Evolutionary conservation across 2,113 vertebrate genomes (phyloP), one percentile per base, ranked within the genome.

Genomic region (Leucopsar rothschildi): DNA sequence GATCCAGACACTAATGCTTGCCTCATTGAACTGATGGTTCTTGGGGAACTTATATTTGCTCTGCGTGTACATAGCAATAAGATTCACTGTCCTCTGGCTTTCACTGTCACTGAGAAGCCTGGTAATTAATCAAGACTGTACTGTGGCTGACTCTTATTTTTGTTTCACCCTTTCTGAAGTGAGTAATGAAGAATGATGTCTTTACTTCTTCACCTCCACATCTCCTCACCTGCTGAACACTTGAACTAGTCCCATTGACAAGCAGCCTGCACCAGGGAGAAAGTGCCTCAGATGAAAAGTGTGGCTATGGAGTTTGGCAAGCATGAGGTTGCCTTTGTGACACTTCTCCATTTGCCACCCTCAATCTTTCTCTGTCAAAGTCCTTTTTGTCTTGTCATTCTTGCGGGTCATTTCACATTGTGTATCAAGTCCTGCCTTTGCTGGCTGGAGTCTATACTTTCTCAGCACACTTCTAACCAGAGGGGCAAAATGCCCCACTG

Each of bases 41-140:
- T 95, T 80, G 66, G 76, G 89, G 79, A 96, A 95, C 71, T 28
- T 89, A 25, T 49, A 35, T 82, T 88, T 92, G 64, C 12, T 39
- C 91, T 95, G 28, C n/a, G 47, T 40, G 2, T 81, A 70, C 64
- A 69, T 57, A 61, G 57, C 81, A 97, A 60, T 86, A 82, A 95
- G 94, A 82, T 93, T 89, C 57, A 60, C 37, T 77, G 42, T 91
- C 63, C 75, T 75, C 42, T 93, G 94, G 79, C 78, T 92, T 95
- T 93, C 25, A 31, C 69, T 96, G 86, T 97, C 94, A 94, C 91
- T 95, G 94, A 93, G 77, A 95, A 72, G 73, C 88, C 73, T 88
- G 70, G 88, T 97, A 96, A 97, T 98, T 97, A 98, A 97, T 98
- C 96, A 97, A 95, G 88, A 92, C 82, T 94, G 65, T 69, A 42